Percentiles rank a stretch among this genome's conserved stretches.
These are phyloP conservation scores for Teleopsis dalmanni DNA, from an alignment of 1,140 invertebrate genomes.

Conservation along the genomic window DNA sequence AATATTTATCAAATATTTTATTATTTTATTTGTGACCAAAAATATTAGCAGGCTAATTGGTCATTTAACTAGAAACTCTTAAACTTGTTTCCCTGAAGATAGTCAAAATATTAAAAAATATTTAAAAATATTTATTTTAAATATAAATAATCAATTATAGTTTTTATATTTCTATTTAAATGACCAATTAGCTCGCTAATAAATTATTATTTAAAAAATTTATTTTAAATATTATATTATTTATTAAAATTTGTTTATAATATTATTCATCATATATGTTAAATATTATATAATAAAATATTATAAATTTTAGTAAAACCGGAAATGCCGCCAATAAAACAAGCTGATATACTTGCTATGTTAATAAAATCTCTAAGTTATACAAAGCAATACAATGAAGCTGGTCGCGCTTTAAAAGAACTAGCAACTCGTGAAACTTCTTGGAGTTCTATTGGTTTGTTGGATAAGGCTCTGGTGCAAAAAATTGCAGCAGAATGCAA, in stretches of 20 bases:
- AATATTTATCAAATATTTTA: too few species aligned
- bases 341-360: constrained; percentile 35
- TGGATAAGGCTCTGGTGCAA: constrained; percentile 32
- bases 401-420: constrained; percentile 33
- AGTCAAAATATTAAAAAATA: too few species aligned
- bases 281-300: too few species aligned
- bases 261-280: too few species aligned
- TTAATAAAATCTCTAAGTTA: constrained; percentile 30
- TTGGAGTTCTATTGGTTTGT: constrained; percentile 32
- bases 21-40: too few species aligned
- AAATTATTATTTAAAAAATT: too few species aligned
- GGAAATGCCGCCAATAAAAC: constrained; percentile 36
- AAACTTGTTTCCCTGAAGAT: neutral
- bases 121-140: too few species aligned
- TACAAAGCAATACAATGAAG: constrained; percentile 35
- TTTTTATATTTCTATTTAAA: neutral
- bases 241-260: too few species aligned
- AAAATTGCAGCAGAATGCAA: constrained; percentile 39
- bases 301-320: constrained; percentile 27
- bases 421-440: constrained; percentile 30
- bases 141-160: neutral
- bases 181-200: too few species aligned
- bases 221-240: too few species aligned
- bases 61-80: too few species aligned
- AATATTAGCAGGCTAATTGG: too few species aligned